Percentiles rank a stretch among this genome's conserved stretches.
Evolutionary conservation across 2,797 vertebrate species (phyloP).

Genomic region (Arrhamphus sclerolepis): DNA sequence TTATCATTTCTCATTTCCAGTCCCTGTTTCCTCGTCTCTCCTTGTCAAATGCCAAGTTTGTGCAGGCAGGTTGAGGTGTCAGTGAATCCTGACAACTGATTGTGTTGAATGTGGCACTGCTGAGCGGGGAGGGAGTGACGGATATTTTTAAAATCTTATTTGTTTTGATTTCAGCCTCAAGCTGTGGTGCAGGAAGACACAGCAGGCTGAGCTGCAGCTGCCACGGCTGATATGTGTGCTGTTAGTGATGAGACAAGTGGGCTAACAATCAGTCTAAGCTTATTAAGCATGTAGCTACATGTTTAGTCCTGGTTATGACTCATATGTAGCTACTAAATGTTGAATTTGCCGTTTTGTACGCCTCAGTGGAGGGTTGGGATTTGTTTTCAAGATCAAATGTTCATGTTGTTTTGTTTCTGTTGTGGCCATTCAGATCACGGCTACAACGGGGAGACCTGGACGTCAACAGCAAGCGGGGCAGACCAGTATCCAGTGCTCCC

Average conservation of each 20-base stretch:
- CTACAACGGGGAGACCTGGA: conserved; percentile 66
- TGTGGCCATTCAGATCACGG: conserved; percentile 73
- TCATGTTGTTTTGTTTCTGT: background rate
- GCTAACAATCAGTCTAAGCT: conserved; percentile 53
- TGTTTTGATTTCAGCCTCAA: conserved; percentile 10
- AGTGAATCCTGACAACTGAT: conserved; percentile 35
- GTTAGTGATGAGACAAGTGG: conserved; percentile 42
- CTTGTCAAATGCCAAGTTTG: conserved; percentile 7
- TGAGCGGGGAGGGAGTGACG: conserved; percentile 35
- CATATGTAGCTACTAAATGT: conserved; percentile 24
- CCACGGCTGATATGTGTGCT: conserved; percentile 33
- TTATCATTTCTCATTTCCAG: conserved; percentile 12
- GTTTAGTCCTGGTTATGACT: conserved; percentile 34
- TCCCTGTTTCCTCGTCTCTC: conserved; percentile 18
- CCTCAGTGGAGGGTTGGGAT: no score
- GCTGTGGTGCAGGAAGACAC: conserved; percentile 1
- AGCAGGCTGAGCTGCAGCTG: conserved; percentile 21
- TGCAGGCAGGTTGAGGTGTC: conserved; percentile 38
- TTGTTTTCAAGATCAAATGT: background rate
- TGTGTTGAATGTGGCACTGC: conserved; percentile 29
- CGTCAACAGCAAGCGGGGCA: conserved; percentile 46
- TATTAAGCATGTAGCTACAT: conserved; percentile 40
- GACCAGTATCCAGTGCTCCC: conserved; percentile 50
- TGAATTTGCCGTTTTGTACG: background rate
- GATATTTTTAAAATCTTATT: conserved; percentile 29